Base-by-base conservation (phyloP, 2,797 vertebrate genomes). In the Aeoliscus strigatus region DNA sequence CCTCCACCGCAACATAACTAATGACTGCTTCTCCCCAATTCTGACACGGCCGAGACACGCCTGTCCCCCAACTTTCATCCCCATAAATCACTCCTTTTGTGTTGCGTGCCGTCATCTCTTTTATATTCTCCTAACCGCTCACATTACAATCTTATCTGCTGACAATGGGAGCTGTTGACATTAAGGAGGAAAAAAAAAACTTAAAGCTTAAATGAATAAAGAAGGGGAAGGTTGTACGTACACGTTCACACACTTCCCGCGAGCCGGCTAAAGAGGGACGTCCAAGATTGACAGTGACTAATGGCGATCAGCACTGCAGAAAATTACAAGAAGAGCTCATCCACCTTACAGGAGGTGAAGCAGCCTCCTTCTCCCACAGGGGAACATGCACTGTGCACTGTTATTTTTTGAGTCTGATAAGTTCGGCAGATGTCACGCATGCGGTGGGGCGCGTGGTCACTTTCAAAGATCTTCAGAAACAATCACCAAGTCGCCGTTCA, bases 281-380 rank as follows among this genome's bases (percentile, higher is more conserved):
- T 70, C 60, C 59, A 6, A 13, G 66, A 80, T 68, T 80, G 81
- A 84, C 80, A 82, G 66, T 83, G 82, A 85, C 77, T 83, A 83
- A 84, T 83, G 77, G 61, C 56, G 53, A 69, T 38, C 44, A 71
- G 68, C 69, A 30, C 70, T 56, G 66, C 64, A 56, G 75, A 60
- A 77, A 78, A 83, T 79, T 82, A 76, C 66, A 71, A 58, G 67
- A 65, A 25, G 48, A 76, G 44, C 42, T 39, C 2, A 12, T 14
- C 48, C 63, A 57, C 55, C 51, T 58, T 25, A 32, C 2, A 35
- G 52, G 50, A 72, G 75, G 69, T 75, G 51, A 55, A 13, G 4
- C 34, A 18, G 27, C 12, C 14, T 9, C 7, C 6, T 1, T 3
- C 8, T 7, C 3, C 3, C 17, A 28, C 5, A n/a, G 5, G 15